Base-by-base conservation (phyloP, 2,888 invertebrate genomes). In the Subacronicta megacephala region DNA sequence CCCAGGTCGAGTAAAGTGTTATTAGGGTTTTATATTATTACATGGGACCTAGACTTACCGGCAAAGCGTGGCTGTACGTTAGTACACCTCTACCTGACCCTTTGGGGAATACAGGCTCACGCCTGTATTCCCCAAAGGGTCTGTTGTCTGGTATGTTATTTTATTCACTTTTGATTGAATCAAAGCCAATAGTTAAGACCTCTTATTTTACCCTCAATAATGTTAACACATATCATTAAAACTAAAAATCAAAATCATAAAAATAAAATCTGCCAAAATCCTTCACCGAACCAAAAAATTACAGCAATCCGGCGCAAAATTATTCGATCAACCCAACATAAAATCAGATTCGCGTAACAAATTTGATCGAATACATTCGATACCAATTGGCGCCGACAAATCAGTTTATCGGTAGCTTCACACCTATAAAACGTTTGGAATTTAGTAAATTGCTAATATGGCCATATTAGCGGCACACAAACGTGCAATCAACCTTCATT, bases 401-500 rank as follows among this genome's bases (percentile, higher is more conserved):
- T 73, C 52, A 63, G 65, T 68, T 75, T 75, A 68, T 42, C 53
- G 18, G 37, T 42, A 29, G 45, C 38, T 53, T 70, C 43, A 57
- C 59, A 64, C 54, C 44, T 51, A 58, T 46, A 55, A 60, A 75
- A 58, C 47, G 37, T 50, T 45, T 45, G 46, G 43, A 58, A 63
- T 61, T 57, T 35, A 10, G 41, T 59, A 66, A 64, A 71, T 60
- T 59, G 59, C 56, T 69, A 70, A 76, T 65, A 74, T 68, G 41
- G 56, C 23, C 62, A 59, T 62, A 75, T 69, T 67, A 71, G 45
- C 54, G 44, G 16, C 16, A 54, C 49, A 68, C 69, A 72, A 71
- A 58, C 56, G 62, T 47, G 58, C 77, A 78, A 78, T 78, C 65
- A 77, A 60, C 52, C 36, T 50, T 71, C 62, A 67, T 78, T 78